Evolutionary conservation across 1,140 invertebrate species (phyloP).

Genomic region (Archivesica marissinica): DNA sequence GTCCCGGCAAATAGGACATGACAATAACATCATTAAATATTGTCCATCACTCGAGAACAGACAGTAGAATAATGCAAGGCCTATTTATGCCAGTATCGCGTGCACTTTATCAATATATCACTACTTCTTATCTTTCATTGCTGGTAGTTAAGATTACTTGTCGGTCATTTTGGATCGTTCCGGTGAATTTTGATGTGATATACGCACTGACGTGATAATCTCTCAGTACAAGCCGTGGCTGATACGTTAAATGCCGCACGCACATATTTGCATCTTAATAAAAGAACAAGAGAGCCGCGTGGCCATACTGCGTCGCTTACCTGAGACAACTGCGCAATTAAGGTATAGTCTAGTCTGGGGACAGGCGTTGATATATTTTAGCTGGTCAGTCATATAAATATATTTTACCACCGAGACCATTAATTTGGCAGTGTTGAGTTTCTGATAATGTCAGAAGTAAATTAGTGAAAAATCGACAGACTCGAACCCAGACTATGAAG

Average conservation of each 20-base stretch:
- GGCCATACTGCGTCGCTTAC: no score
- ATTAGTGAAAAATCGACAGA: no score
- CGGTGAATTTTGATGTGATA: slow-evolving; percentile 45
- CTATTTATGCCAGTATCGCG: slow-evolving; percentile 43
- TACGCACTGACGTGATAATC: slow-evolving; percentile 50
- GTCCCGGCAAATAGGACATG: slow-evolving; percentile 25
- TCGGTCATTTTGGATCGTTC: slow-evolving; percentile 22
- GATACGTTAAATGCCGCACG: slow-evolving; percentile 22
- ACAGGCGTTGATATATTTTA: no score
- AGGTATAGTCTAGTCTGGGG: no score
- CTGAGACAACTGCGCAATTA: no score
- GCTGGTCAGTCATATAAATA: no score
- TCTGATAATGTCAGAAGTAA: no score
- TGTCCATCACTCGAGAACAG: slow-evolving; percentile 36
- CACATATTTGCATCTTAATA: slow-evolving; percentile 20
- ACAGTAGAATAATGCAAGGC: slow-evolving; percentile 2
- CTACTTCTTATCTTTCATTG: slow-evolving; percentile 45
- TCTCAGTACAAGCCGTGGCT: slow-evolving; percentile 1
- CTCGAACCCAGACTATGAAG: no score
- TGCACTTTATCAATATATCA: slow-evolving; percentile 34
- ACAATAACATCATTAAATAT: slow-evolving; percentile 43
- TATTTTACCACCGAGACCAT: no score
- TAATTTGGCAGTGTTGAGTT: no score
- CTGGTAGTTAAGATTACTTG: slow-evolving; percentile 44
- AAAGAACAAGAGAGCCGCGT: no score